Evolutionary conservation across 2,113 vertebrate species (phyloP), one percentile per base, ranked within the genome.

Genomic region (Okapia johnstoni): DNA sequence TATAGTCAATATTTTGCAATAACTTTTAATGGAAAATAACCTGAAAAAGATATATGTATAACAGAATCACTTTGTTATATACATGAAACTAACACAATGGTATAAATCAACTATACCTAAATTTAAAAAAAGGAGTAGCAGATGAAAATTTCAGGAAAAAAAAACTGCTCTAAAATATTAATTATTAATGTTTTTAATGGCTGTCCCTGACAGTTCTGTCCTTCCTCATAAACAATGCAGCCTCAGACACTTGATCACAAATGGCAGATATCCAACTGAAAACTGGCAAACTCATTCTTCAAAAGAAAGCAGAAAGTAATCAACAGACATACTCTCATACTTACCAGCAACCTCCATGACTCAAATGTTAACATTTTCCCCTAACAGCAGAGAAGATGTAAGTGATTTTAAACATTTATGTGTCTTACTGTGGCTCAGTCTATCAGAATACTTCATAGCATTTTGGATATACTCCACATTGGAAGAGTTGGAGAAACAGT

Each of bases 341-440:
- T 96, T n/a, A 87, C 28, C 50, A 40, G 30, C 79, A 95, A 91
- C 86, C 54, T 85, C 19, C 21, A 23, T 84, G 70, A 58, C 52
- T 81, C 55, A 93, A 80, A 80, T 83, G 28, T 93, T 54, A 95
- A 89, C 30, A 21, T 96, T 95, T 96, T 57, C n/a, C 90, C 46
- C 36, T 77, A 92, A 91, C 33, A 97, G 50, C 28, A 84, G 93
- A 95, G 63, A 97, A 90, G n/a, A 46, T 86, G 14, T 36, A 92
- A 97, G n/a, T 96, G 77, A 98, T 97, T 97, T 96, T 87, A 92
- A 90, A 95, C 91, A 96, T 96, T 95, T 90, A 84, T 88, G 17
- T 91, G 25, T 96, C 92, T 94, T 94, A 93, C 92, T 66, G 58
- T 83, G 79, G 96, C 54, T 96, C 63, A 54, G 81, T 94, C 61